Conservation (phyloP, 2,888 invertebrate species). For the Folsomia candida region DNA sequence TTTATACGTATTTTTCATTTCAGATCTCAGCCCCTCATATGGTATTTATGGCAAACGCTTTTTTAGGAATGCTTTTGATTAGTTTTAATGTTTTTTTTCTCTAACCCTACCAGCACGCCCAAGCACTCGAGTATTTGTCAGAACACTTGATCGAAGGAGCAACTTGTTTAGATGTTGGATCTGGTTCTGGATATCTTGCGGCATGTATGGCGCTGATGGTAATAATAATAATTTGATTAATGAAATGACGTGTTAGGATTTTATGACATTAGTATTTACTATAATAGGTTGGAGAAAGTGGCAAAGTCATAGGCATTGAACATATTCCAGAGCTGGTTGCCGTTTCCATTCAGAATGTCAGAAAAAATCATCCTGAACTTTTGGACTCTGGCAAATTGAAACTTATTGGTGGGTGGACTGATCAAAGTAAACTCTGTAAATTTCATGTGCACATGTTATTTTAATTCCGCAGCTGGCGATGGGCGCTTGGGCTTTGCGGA, state of each 20-base stretch:
- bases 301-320: constrained; percentile 78
- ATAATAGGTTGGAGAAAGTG: constrained; percentile 63
- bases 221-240: too few relatives aligned
- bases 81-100: too few relatives aligned
- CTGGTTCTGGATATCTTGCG: constrained; percentile 89
- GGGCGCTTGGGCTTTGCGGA: constrained; percentile 74
- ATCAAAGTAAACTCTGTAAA: too few relatives aligned
- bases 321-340: constrained; percentile 81
- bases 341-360: constrained; percentile 72
- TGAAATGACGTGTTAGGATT: not conserved
- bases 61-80: constrained; percentile 14
- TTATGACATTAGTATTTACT: constrained; percentile 7
- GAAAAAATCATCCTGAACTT: constrained; percentile 68
- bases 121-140: constrained; percentile 80
- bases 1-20: too few relatives aligned
- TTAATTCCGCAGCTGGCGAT: constrained; percentile 90
- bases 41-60: constrained; percentile 59
- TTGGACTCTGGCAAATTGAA: constrained; percentile 67
- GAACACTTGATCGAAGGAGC: constrained; percentile 74
- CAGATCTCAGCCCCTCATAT: constrained; percentile 97
- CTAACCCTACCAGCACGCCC: constrained; percentile 69
- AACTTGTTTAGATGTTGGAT: constrained; percentile 85
- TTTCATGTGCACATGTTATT: too few relatives aligned
- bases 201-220: constrained; percentile 85
- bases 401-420: constrained; percentile 69